A percentile compares a stretch with the other conserved stretches of the same genome.
Evolutionary conservation across 2,113 vertebrate genomes (phyloP).

Genomic region (Bubalus kerabau): DNA sequence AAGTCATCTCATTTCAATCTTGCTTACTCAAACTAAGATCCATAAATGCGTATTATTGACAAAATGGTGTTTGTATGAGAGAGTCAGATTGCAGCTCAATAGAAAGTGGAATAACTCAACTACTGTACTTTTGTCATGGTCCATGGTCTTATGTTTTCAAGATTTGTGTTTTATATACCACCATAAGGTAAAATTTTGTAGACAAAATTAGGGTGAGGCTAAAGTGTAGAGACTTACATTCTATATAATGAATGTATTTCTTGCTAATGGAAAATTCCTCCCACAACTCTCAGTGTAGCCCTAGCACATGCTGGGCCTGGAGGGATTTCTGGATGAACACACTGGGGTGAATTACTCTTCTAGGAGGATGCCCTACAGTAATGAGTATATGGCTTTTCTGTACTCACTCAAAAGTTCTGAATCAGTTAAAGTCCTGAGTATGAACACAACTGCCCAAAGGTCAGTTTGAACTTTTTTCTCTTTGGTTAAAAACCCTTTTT

Average conservation of each 20-base stretch:
- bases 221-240: not conserved
- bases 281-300: not conserved
- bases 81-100: rapidly evolving
- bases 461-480: not conserved
- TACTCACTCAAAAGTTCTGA: not conserved
- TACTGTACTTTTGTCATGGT: not conserved
- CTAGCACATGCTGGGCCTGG: rapidly evolving
- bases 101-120: not conserved
- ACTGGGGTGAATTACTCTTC: not conserved
- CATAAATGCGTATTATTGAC: not conserved
- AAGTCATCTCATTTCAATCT: not conserved
- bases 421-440: not conserved
- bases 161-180: not conserved
- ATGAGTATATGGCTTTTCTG: not conserved
- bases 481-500: not conserved
- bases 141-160: not conserved
- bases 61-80: not conserved
- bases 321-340: too few species aligned
- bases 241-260: not conserved
- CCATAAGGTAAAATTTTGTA: not conserved
- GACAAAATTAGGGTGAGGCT: not conserved
- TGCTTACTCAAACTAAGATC: not conserved
- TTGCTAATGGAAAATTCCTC: not conserved
- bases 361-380: not conserved
- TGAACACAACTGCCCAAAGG: not conserved